These are phyloP conservation scores for Lasioglossum baleicum DNA, from an alignment of 1,140 invertebrate species.

Conservation along the genomic window DNA sequence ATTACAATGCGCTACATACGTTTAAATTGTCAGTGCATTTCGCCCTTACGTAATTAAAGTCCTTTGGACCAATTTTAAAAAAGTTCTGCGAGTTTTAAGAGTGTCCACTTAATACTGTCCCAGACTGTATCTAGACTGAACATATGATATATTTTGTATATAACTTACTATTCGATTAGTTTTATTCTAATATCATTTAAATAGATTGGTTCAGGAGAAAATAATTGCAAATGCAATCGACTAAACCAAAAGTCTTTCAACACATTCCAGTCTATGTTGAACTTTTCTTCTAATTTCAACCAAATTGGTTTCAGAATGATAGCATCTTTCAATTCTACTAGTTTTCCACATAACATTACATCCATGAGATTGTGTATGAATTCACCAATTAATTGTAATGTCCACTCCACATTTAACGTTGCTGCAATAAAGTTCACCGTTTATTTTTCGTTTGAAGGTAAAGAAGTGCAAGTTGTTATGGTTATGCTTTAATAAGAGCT, in stretches of 20 bases:
- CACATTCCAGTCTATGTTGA: slow-evolving; percentile 55
- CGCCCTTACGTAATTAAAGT: no score
- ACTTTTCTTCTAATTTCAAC: slow-evolving; percentile 63
- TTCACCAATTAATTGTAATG: slow-evolving; percentile 35
- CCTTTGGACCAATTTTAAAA: no score
- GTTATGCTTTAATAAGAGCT: not conserved
- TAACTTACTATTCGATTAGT: slow-evolving; percentile 73
- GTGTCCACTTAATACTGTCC: no score
- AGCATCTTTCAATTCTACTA: slow-evolving; percentile 69
- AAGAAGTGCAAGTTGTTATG: not conserved
- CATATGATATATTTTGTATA: slow-evolving; percentile 16
- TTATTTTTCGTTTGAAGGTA: not conserved
- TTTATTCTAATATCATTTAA: slow-evolving; percentile 71
- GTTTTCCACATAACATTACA: slow-evolving; percentile 58
- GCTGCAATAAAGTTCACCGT: slow-evolving; percentile 22
- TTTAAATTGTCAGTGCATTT: no score
- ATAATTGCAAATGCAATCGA: slow-evolving; percentile 72
- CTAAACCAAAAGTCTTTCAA: slow-evolving; percentile 66
- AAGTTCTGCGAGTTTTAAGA: no score
- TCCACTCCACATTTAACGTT: slow-evolving; percentile 35
- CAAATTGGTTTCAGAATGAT: slow-evolving; percentile 66
- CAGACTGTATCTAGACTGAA: no score
- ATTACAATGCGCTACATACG: no score
- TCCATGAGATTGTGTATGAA: slow-evolving; percentile 64
- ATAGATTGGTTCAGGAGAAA: slow-evolving; percentile 63